These are phyloP conservation scores for Anguilla megastoma DNA, from an alignment of 2,797 vertebrate species.

Conservation along the genomic window DNA sequence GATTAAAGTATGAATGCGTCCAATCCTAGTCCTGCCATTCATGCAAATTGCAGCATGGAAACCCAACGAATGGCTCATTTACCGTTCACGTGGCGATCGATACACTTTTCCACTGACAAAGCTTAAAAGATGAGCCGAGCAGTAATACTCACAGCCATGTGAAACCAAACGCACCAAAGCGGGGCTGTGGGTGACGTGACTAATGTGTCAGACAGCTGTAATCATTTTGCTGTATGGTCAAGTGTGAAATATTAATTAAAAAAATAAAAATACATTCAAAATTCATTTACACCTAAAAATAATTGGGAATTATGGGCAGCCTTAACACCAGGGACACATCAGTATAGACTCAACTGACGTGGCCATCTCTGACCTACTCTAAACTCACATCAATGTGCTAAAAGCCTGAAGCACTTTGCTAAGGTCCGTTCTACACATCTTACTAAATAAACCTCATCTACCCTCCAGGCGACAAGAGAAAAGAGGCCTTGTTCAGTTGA, in stretches of 20 bases:
- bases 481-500: background rate
- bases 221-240: background rate
- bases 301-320: background rate
- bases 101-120: background rate
- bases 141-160: background rate
- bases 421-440: background rate
- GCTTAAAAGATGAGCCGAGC: background rate
- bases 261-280: background rate
- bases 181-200: background rate
- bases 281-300: background rate
- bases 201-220: background rate
- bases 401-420: background rate
- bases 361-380: background rate
- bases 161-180: background rate
- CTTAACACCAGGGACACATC: background rate
- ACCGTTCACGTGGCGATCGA: background rate
- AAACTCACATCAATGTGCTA: background rate
- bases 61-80: background rate
- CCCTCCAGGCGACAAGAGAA: background rate
- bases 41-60: background rate
- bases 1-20: slow-evolving; percentile 13
- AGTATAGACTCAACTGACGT: background rate
- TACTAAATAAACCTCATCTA: background rate
- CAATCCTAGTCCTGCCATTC: background rate
- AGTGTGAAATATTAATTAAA: background rate